Conservation (phyloP, 2,797 vertebrate genomes). For the Acanthurus tractus region DNA sequence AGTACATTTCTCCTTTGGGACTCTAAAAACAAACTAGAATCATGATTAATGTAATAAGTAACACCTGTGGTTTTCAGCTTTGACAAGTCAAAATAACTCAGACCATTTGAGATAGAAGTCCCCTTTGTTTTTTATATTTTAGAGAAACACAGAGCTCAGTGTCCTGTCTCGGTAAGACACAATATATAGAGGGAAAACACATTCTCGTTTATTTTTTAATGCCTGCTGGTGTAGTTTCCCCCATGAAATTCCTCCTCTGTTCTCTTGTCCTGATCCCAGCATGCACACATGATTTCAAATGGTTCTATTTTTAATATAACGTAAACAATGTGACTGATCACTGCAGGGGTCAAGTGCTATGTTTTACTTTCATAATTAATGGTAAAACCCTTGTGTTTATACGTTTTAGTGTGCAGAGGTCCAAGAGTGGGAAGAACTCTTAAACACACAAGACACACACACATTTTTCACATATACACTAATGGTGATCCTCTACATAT, state of each 20-base stretch:
- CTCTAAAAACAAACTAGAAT: not conserved
- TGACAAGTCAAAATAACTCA: too few species aligned
- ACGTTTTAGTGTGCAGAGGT: constrained; percentile 17
- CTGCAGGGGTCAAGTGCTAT: constrained; percentile 32
- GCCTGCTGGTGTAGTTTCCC: constrained; percentile 2
- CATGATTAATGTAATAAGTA: not conserved
- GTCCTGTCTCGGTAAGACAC: not conserved
- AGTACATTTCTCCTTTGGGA: not conserved
- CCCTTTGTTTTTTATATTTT: not conserved
- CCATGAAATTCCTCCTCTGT: not conserved
- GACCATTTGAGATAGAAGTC: too few species aligned
- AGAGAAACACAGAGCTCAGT: not conserved
- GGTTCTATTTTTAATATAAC: constrained; percentile 21
- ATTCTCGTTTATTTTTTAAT: constrained; percentile 16
- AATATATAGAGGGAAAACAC: not conserved
- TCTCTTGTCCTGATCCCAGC: not conserved
- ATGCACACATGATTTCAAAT: constrained; percentile 11
- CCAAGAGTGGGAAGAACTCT: constrained; percentile 1
- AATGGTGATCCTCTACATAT: not conserved
- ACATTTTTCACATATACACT: not conserved
- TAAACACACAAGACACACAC: constrained; percentile 7
- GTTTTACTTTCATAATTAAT: constrained; percentile 46
- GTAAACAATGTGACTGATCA: constrained; percentile 32
- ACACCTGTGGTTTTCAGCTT: not conserved
- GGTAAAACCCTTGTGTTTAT: constrained; percentile 16